Percentiles rank a stretch among this genome's conserved stretches.
phyloP scores from a whole-genome alignment of 2,113 vertebrate genomes.

The Picathartes gymnocephalus region DNA sequence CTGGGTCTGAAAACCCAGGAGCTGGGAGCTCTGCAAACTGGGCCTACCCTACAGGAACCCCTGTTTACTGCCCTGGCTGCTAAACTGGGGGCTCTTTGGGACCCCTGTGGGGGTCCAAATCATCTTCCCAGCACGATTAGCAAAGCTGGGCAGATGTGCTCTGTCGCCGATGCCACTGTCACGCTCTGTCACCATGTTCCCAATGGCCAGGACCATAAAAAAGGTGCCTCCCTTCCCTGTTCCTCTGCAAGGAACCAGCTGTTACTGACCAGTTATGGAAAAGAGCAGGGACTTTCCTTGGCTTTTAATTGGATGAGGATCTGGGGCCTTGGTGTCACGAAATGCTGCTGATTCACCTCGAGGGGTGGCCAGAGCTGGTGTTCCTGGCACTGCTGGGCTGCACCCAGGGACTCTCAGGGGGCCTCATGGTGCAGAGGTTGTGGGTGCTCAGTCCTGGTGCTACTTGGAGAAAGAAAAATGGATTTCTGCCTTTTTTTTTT shows the following conservation, averaged over 20 bases:
- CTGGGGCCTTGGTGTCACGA: not conserved
- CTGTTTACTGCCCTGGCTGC: not conserved
- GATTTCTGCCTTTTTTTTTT: not conserved
- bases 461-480: not conserved
- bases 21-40: not conserved
- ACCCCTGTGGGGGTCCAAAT: not conserved
- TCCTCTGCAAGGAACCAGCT: not conserved
- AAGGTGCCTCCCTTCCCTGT: not conserved
- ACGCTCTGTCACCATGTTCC: not conserved
- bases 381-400: not conserved
- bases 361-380: not conserved
- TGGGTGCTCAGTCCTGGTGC: not conserved
- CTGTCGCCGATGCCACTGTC: accelerated
- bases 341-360: not conserved
- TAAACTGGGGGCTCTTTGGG: not conserved
- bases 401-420: not conserved
- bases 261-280: not conserved
- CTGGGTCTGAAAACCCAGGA: not conserved
- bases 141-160: accelerated
- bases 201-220: not conserved
- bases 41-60: not conserved
- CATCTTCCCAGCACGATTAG: accelerated
- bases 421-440: not conserved
- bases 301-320: not conserved
- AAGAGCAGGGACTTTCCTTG: not conserved